phyloP scores from a whole-genome alignment of 2,797 vertebrate species.

The Premnoplex brunnescens region DNA sequence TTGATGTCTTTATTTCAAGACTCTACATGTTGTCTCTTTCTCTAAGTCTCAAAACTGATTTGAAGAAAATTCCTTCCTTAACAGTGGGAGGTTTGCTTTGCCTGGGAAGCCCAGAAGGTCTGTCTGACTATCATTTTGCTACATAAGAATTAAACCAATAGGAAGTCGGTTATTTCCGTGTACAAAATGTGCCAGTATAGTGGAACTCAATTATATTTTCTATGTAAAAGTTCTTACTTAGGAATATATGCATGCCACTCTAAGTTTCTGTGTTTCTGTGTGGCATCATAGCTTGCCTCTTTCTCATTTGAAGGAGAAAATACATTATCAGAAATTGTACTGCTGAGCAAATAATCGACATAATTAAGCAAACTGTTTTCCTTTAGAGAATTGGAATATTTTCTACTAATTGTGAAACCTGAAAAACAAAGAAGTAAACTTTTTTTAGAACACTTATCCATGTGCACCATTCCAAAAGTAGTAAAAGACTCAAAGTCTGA shows the following conservation, averaged over 20 bases:
- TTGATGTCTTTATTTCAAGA: background rate
- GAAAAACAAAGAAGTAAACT: background rate
- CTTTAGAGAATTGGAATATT: background rate
- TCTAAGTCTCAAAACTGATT: background rate
- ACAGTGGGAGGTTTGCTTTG: background rate
- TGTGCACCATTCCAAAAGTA: background rate
- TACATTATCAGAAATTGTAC: background rate
- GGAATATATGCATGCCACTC: background rate
- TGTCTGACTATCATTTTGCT: background rate
- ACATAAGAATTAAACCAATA: background rate
- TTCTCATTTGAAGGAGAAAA: background rate
- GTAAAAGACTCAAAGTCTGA: background rate
- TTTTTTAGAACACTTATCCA: background rate
- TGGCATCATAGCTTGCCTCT: background rate
- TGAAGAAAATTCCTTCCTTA: background rate
- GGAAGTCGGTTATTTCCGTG: background rate
- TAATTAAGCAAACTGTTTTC: background rate
- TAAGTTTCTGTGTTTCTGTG: background rate
- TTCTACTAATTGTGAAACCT: background rate
- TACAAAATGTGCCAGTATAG: background rate
- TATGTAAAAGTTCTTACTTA: background rate
- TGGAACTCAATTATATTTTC: background rate
- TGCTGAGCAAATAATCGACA: background rate
- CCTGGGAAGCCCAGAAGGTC: background rate
- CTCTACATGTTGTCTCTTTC: background rate